Conservation (phyloP, 2,113 vertebrate genomes). For the Bubo scandiacus region DNA sequence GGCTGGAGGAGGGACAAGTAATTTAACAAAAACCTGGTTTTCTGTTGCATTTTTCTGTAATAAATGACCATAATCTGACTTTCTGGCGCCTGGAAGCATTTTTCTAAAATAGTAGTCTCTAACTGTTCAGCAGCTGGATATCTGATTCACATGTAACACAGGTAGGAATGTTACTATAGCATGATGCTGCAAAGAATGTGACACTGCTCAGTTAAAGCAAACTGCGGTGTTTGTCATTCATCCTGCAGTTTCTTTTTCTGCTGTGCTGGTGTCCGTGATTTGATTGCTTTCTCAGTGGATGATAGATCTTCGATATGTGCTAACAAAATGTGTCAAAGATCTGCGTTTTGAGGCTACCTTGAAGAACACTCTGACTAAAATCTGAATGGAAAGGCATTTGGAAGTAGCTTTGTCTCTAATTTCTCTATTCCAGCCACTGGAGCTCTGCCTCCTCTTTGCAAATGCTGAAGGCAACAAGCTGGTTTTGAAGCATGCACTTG, state of each 20-base stretch:
- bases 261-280: neutral
- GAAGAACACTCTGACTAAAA: neutral
- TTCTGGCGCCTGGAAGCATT: slow-evolving; percentile 30
- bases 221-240: neutral
- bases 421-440: neutral
- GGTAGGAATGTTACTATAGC: neutral
- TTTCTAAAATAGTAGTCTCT: neutral
- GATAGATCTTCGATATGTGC: neutral
- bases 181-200: neutral
- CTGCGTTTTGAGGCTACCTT: neutral
- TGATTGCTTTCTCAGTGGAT: neutral
- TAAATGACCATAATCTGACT: neutral
- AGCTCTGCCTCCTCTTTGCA: neutral
- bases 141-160: neutral
- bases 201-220: neutral
- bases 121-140: neutral
- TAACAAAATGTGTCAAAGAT: neutral
- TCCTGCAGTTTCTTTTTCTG: neutral
- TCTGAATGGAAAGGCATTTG: neutral
- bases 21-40: neutral
- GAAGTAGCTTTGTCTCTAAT: neutral
- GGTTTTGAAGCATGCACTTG: neutral
- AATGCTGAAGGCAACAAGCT: neutral
- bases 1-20: neutral
- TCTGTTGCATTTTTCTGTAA: neutral